Evolutionary conservation across 1,140 invertebrate genomes (phyloP).

Genomic region (Drosophila busckii): DNA sequence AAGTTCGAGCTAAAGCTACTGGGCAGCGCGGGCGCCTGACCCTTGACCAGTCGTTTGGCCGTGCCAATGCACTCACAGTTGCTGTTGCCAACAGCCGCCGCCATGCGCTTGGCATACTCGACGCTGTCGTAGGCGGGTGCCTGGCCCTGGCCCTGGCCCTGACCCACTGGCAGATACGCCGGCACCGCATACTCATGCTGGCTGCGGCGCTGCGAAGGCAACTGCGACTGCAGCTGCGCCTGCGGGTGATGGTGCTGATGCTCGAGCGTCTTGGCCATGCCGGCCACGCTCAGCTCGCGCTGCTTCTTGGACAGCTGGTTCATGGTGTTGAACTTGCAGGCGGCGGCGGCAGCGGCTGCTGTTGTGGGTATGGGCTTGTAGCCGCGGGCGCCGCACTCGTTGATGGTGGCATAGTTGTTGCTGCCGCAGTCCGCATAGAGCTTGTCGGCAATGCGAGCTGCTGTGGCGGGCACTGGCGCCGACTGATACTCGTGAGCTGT

Average conservation of each 20-base stretch:
- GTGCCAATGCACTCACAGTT: slow-evolving; percentile 61
- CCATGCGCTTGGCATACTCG: slow-evolving; percentile 62
- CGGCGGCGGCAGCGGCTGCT: slow-evolving; percentile 54
- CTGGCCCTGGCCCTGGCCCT: slow-evolving; percentile 7
- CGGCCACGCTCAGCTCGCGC: slow-evolving; percentile 48
- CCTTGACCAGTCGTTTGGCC: slow-evolving; percentile 54
- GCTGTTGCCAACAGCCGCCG: slow-evolving; percentile 8
- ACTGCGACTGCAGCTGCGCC: slow-evolving; percentile 18
- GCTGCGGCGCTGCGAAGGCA: slow-evolving; percentile 52
- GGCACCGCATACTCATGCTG: slow-evolving; percentile 78
- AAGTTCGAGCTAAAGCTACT: slow-evolving; percentile 83
- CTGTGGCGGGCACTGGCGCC: slow-evolving; percentile 16
- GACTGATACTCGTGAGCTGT: slow-evolving; percentile 77
- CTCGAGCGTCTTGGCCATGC: slow-evolving; percentile 64
- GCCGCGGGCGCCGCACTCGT: slow-evolving; percentile 60
- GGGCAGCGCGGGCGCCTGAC: slow-evolving; percentile 79
- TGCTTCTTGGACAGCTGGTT: slow-evolving; percentile 67
- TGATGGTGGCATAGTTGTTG: slow-evolving; percentile 77
- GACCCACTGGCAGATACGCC: slow-evolving; percentile 40
- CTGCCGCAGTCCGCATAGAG: slow-evolving; percentile 61
- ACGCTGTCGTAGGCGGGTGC: slow-evolving; percentile 64
- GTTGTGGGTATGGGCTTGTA: slow-evolving; percentile 69
- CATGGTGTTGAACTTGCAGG: slow-evolving; percentile 73
- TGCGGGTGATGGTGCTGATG: slow-evolving; percentile 61
- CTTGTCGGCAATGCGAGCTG: slow-evolving; percentile 36